phyloP scores from a whole-genome alignment of 2,797 vertebrate species.

The Siniperca undulata region DNA sequence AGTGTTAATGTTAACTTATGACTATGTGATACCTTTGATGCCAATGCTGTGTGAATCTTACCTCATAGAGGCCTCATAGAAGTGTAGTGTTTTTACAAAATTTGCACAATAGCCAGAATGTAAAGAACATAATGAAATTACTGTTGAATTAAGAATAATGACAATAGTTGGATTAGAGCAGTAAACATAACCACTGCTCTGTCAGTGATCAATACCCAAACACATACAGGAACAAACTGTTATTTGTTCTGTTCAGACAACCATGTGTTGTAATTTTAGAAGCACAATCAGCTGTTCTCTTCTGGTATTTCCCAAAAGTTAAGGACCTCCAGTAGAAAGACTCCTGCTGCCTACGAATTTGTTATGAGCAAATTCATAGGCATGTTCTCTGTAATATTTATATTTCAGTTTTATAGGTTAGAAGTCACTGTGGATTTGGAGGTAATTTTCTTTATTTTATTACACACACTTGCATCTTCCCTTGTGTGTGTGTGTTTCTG shows the following conservation, averaged over 20 bases:
- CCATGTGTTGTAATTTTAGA: neutral
- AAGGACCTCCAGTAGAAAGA: neutral
- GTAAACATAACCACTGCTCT: neutral
- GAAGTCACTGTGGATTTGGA: neutral
- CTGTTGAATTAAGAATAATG: too few relatives aligned
- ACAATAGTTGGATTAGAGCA: neutral
- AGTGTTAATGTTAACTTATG: neutral
- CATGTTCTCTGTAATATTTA: neutral
- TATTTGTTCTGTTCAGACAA: neutral
- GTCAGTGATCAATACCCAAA: neutral
- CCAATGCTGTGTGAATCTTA: neutral
- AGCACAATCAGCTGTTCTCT: neutral
- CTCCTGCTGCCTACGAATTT: neutral
- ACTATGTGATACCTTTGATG: neutral
- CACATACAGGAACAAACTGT: neutral
- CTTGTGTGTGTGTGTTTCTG: conserved; percentile 1
- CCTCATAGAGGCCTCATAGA: too few relatives aligned
- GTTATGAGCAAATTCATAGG: too few relatives aligned
- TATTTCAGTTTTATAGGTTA: neutral
- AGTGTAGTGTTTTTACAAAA: too few relatives aligned
- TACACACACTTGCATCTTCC: conserved; percentile 12
- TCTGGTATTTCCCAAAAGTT: neutral
- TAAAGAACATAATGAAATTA: too few relatives aligned
- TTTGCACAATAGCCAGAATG: too few relatives aligned
- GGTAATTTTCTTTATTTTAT: neutral